Evolutionary conservation across 64 coral and sea anemone species (phyloP).

Genomic region (Platygyra sinensis): DNA sequence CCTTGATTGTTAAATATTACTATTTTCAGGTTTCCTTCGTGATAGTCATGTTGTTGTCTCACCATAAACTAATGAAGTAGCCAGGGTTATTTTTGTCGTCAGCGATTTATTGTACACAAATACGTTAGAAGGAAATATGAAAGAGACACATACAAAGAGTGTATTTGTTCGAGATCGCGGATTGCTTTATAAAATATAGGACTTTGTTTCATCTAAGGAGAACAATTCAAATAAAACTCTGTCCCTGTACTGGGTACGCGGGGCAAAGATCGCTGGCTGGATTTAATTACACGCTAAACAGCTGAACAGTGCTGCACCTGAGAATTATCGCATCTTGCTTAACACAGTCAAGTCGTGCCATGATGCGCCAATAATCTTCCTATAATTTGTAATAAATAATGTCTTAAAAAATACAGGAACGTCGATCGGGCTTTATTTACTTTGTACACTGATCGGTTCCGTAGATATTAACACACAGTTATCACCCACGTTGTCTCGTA

Average conservation of each 20-base stretch:
- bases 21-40: too few species aligned
- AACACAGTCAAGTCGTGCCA: background rate
- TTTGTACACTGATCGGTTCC: constrained; percentile 38
- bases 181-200: constrained; percentile 54
- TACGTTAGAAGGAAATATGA: constrained; percentile 48
- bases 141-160: constrained; percentile 51
- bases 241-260: constrained; percentile 1
- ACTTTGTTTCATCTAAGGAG: constrained; percentile 35
- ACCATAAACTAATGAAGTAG: background rate
- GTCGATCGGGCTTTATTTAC: constrained; percentile 31
- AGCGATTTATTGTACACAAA: constrained; percentile 60
- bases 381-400: constrained; percentile 62
- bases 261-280: constrained; percentile 5
- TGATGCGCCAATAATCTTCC: constrained; percentile 55
- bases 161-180: constrained; percentile 33
- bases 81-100: background rate
- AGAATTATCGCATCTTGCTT: constrained; percentile 4
- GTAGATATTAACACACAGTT: background rate
- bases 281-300: constrained; percentile 6
- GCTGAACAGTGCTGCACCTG: constrained; percentile 11
- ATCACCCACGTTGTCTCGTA: background rate
- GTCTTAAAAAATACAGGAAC: constrained; percentile 52
- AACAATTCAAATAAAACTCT: constrained; percentile 41
- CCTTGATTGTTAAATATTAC: too few species aligned
- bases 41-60: background rate